These are phyloP conservation scores for Cheilinus undulatus DNA, from an alignment of 2,113 vertebrate genomes.

Conservation along the genomic window DNA sequence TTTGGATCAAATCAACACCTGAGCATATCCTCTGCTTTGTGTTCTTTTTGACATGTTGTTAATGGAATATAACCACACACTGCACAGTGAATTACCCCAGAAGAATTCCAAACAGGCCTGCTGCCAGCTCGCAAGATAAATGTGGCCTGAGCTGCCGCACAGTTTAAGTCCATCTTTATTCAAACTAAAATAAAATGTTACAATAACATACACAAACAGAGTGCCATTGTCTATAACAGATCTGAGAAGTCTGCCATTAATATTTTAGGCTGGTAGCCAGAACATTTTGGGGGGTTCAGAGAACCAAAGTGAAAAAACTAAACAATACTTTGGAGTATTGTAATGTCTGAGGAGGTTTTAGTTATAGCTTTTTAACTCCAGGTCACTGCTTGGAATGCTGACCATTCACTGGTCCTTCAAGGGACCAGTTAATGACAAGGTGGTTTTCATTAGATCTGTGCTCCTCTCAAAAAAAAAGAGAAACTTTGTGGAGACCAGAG, in stretches of 20 bases:
- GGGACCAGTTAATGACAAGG: conserved; percentile 67
- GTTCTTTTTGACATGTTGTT: conserved; percentile 51
- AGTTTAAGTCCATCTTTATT: conserved; percentile 32
- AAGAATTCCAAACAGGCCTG: conserved; percentile 22
- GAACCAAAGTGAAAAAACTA: conserved; percentile 33
- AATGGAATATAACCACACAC: conserved; percentile 44
- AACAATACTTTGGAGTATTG: conserved; percentile 48
- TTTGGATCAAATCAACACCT: conserved; percentile 64
- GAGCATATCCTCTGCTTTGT: conserved; percentile 46
- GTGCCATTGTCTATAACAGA: conserved; percentile 54
- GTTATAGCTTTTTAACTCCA: conserved; percentile 49
- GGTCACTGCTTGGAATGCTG: conserved; percentile 67
- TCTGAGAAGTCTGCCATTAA: conserved; percentile 48
- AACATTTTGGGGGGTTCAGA: conserved; percentile 18
- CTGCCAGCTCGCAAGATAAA: conserved; percentile 46
- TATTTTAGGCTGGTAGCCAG: conserved; percentile 53
- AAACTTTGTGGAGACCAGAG: conserved; percentile 50
- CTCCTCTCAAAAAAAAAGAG: conserved; percentile 53
- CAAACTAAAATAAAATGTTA: conserved; percentile 22
- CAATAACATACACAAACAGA: conserved; percentile 59
- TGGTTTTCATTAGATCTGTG: conserved; percentile 76
- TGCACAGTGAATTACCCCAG: conserved; percentile 30
- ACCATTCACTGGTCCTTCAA: conserved; percentile 56
- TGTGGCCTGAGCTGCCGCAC: conserved; percentile 29
- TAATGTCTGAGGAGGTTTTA: conserved; percentile 59